A percentile compares a stretch with the other conserved stretches of the same genome.
phyloP scores from a whole-genome alignment of 35 echinoderm and acorn worm species.

The Hemicentrotus pulcherrimus region DNA sequence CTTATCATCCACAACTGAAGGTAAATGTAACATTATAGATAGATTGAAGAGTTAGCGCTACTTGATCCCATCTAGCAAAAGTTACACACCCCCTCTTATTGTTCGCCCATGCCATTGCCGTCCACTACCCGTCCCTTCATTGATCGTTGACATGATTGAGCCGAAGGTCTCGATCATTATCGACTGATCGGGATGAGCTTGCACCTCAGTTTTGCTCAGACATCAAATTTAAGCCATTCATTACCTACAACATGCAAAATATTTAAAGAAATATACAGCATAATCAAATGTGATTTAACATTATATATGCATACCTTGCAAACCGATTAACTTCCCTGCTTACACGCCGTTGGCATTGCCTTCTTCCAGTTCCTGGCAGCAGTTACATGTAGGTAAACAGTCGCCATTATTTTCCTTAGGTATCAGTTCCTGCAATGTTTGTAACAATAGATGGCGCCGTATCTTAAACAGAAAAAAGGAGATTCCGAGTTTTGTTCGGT shows the following conservation, averaged over 20 bases:
- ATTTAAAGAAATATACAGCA: not conserved
- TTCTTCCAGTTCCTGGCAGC: constrained; percentile 8
- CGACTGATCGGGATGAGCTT: too few species aligned
- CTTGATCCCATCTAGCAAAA: not conserved
- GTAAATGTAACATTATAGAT: too few species aligned
- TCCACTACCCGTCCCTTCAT: too few species aligned
- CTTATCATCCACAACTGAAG: too few species aligned
- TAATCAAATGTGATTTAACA: not conserved
- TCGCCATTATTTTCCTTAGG: constrained; percentile 3
- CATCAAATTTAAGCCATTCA: not conserved
- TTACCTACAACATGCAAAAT: not conserved
- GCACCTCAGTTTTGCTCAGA: too few species aligned
- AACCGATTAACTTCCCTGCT: not conserved
- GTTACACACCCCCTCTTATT: not conserved
- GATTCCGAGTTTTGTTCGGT: too few species aligned
- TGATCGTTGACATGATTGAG: too few species aligned
- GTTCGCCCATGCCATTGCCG: too few species aligned
- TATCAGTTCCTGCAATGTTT: not conserved
- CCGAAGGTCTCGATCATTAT: too few species aligned
- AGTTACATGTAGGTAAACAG: constrained; percentile 16
- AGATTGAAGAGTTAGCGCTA: not conserved
- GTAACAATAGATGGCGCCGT: constrained; percentile 19
- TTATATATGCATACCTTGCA: not conserved
- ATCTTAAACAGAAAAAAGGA: too few species aligned
- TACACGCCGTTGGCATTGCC: constrained; percentile 18